A percentile compares a stretch with the other conserved stretches of the same genome.
Evolutionary conservation across 2,888 invertebrate species (phyloP).

Genomic region (Pharmacophagus antenor): DNA sequence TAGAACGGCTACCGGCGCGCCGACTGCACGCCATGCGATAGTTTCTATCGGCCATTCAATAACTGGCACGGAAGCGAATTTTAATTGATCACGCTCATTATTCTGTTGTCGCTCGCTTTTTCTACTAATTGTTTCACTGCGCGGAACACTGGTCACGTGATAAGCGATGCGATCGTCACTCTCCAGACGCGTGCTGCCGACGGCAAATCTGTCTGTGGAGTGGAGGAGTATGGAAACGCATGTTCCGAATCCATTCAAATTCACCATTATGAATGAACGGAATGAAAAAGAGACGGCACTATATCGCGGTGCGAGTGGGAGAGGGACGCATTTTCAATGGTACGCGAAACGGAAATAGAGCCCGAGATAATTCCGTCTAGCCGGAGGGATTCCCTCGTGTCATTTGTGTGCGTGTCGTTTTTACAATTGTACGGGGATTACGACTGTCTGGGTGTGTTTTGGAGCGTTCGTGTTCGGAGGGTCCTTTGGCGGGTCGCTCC

Average conservation of each 20-base stretch:
- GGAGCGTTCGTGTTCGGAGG: slow-evolving; percentile 55
- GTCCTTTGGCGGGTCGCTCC: slow-evolving; percentile 50
- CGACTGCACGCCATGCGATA: slow-evolving; percentile 67
- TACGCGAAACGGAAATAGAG: slow-evolving; percentile 80
- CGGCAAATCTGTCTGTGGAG: slow-evolving; percentile 45
- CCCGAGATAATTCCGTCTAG: slow-evolving; percentile 80
- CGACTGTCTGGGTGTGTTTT: slow-evolving; percentile 68
- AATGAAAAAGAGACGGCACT: slow-evolving; percentile 71
- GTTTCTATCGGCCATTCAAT: slow-evolving; percentile 66
- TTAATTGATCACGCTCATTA: slow-evolving; percentile 52
- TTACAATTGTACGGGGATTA: slow-evolving; percentile 68
- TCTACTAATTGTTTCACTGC: slow-evolving; percentile 31
- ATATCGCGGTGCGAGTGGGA: slow-evolving; percentile 43
- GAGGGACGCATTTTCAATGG: slow-evolving; percentile 73
- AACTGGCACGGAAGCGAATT: slow-evolving; percentile 66
- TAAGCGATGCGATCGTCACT: slow-evolving; percentile 2
- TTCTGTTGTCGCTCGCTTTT: slow-evolving; percentile 47
- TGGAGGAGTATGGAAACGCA: slow-evolving; percentile 58
- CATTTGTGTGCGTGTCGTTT: slow-evolving; percentile 77
- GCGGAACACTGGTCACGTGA: slow-evolving; percentile 12
- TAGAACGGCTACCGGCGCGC: slow-evolving; percentile 53
- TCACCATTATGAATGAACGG: slow-evolving; percentile 74
- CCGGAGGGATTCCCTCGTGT: slow-evolving; percentile 80
- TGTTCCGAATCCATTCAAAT: slow-evolving; percentile 75
- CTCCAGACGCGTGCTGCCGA: slow-evolving; percentile 50